Evolutionary conservation across 2,888 invertebrate genomes (phyloP).

Genomic region (Helobdella robusta): DNA sequence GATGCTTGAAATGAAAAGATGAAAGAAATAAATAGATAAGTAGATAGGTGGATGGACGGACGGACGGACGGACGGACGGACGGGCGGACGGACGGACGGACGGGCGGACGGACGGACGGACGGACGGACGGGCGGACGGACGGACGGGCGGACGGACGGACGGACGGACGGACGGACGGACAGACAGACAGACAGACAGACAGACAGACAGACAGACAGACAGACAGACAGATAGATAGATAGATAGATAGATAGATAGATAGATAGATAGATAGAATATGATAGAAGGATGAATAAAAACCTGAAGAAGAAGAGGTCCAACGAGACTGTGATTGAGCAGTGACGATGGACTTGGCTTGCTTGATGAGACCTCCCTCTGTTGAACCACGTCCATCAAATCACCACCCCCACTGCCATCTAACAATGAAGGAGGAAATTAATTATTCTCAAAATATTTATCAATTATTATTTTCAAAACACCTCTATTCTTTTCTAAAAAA

Average conservation of each 20-base stretch:
- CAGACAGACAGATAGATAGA: not conserved
- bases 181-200: not conserved
- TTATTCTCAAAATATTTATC: no score
- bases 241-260: not conserved
- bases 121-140: not conserved
- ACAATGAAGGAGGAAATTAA: no score
- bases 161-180: not conserved
- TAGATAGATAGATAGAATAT: not conserved
- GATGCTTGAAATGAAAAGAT: no score
- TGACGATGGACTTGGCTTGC: slow-evolving; percentile 23
- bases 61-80: not conserved
- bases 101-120: not conserved
- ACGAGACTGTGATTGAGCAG: slow-evolving; percentile 24
- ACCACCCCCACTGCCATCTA: no score
- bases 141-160: not conserved
- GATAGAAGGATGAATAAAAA: not conserved
- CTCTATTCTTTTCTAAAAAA: no score
- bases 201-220: not conserved
- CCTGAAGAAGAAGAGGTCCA: slow-evolving; percentile 23
- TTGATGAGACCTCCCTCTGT: slow-evolving; percentile 22
- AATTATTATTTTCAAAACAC: no score
- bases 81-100: not conserved
- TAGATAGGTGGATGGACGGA: not conserved
- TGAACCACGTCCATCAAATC: slow-evolving; percentile 23
- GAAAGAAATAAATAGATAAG: not conserved